Conservation (phyloP, 2,113 vertebrate species). For the Psophia crepitans region DNA sequence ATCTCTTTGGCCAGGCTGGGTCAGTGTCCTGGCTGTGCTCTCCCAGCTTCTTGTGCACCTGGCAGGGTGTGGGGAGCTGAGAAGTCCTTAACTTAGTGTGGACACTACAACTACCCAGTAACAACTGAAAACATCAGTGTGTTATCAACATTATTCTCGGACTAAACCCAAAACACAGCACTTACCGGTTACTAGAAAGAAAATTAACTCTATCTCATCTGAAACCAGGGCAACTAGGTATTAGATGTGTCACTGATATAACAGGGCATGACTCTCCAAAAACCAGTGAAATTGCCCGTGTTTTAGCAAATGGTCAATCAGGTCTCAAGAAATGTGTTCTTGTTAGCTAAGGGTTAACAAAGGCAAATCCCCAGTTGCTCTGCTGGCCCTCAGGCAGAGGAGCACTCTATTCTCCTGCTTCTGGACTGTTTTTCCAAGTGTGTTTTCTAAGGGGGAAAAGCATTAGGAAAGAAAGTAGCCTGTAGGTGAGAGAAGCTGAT, state of each 20-base stretch:
- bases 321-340: not conserved
- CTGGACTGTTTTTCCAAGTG: not conserved
- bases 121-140: no score
- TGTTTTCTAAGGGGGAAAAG: not conserved
- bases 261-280: not conserved
- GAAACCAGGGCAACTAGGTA: no score
- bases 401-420: not conserved
- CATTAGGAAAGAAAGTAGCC: not conserved
- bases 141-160: no score
- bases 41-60: no score
- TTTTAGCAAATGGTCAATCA: not conserved
- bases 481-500: not conserved
- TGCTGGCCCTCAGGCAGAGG: not conserved
- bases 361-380: not conserved
- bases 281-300: not conserved
- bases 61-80: no score
- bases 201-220: no score
- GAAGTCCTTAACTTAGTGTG: no score
- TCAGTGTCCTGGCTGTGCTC: no score
- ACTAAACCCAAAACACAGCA: no score
- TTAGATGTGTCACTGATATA: not conserved
- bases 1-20: no score
- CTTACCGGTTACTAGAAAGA: no score
- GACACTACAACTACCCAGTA: no score
- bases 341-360: not conserved